Conservation (phyloP, 1,140 invertebrate species). For the Drosophila tsacasi region DNA sequence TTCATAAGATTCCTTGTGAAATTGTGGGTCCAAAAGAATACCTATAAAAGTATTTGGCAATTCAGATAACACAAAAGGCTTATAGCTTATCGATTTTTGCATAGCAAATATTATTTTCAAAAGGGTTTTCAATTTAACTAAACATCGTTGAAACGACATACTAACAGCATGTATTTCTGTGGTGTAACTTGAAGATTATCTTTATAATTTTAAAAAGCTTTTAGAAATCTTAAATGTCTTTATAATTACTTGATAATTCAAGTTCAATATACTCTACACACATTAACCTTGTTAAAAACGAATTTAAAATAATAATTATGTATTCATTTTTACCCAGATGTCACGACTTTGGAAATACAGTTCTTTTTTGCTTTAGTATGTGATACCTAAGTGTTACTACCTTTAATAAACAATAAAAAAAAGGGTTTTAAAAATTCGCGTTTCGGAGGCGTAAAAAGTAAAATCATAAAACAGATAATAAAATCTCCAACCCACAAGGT, state of each 20-base stretch:
- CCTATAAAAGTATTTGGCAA: constrained; percentile 6
- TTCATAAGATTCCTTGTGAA: constrained; percentile 2
- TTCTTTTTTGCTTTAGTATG: not conserved
- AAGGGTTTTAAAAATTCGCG: not conserved
- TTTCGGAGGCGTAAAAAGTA: not conserved
- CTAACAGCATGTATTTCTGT: not conserved
- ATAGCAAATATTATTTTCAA: too few species aligned
- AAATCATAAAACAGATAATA: not conserved
- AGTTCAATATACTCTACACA: not conserved
- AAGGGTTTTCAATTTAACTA: too few species aligned
- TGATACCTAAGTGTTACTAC: not conserved
- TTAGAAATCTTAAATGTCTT: not conserved
- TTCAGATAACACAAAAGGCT: not conserved
- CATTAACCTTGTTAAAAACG: not conserved
- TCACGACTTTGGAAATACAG: not conserved
- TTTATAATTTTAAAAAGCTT: too few species aligned
- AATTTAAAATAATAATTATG: not conserved
- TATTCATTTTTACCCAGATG: constrained; percentile 2
- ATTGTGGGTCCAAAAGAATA: not conserved
- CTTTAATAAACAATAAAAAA: not conserved
- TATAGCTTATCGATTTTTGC: not conserved
- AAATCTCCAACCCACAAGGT: not conserved
- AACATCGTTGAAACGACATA: too few species aligned
- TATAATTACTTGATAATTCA: not conserved
- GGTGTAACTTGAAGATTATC: not conserved